Evolutionary conservation across 2,797 vertebrate species (phyloP).

Genomic region (Acropternis orthonyx): DNA sequence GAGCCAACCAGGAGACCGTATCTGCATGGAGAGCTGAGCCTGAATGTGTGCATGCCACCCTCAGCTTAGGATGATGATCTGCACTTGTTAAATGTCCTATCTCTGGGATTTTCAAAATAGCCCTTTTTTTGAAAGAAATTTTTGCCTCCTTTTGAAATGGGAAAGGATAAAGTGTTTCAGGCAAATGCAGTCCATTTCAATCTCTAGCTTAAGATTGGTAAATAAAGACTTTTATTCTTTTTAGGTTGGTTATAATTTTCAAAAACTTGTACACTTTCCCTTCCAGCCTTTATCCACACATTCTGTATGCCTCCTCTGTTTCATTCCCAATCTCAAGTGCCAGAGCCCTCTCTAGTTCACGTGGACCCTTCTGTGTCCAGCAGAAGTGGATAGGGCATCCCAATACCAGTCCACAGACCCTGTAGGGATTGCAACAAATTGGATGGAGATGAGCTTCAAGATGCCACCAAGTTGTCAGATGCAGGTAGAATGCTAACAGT

Average conservation of each 20-base stretch:
- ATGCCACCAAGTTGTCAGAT: background rate
- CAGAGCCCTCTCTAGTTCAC: background rate
- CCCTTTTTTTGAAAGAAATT: background rate
- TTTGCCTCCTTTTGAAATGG: background rate
- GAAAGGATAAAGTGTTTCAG: background rate
- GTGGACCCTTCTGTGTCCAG: accelerated
- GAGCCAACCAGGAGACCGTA: background rate
- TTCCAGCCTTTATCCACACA: background rate
- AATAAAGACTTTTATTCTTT: background rate
- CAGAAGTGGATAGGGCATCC: background rate
- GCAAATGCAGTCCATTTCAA: background rate
- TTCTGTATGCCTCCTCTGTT: background rate
- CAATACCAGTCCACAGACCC: background rate
- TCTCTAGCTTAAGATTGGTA: background rate
- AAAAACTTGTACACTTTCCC: background rate
- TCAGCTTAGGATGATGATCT: background rate
- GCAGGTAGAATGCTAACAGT: background rate
- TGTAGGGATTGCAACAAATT: background rate
- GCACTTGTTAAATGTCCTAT: background rate
- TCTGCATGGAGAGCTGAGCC: accelerated
- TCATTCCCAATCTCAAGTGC: background rate
- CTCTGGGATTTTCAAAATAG: background rate
- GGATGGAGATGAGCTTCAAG: background rate
- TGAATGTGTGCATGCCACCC: background rate
- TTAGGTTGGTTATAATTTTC: background rate